These are phyloP conservation scores for Platalea minor DNA, from an alignment of 2,797 vertebrate genomes.

Conservation along the genomic window DNA sequence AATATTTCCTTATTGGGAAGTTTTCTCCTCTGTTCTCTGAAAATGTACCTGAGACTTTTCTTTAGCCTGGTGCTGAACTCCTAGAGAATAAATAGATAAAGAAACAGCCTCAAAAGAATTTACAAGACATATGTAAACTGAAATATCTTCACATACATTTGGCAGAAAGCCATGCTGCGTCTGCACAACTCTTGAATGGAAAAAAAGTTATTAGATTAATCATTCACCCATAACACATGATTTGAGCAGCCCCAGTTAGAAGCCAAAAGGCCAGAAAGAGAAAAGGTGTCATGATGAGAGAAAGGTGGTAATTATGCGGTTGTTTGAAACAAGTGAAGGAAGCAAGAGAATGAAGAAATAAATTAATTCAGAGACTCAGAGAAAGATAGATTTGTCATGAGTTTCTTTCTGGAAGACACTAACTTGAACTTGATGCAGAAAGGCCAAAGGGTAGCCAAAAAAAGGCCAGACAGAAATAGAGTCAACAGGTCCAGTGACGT, in stretches of 20 bases:
- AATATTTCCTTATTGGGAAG: not conserved
- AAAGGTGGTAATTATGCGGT: not conserved
- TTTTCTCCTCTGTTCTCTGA: not conserved
- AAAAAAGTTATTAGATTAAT: not conserved
- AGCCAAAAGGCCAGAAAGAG: not conserved
- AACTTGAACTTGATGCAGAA: not conserved
- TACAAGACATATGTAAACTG: not conserved
- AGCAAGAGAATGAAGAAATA: not conserved
- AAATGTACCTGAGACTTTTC: not conserved
- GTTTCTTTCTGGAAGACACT: not conserved
- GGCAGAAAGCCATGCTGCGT: not conserved
- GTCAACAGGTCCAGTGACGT: not conserved
- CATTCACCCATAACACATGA: not conserved
- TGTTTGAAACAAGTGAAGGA: not conserved
- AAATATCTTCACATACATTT: not conserved
- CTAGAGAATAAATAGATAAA: not conserved
- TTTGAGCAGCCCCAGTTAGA: not conserved
- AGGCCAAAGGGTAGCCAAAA: not conserved
- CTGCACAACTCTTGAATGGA: not conserved
- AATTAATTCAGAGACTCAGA: not conserved
- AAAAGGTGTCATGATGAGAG: not conserved
- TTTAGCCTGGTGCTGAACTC: not conserved
- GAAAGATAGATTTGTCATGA: not conserved
- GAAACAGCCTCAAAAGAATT: not conserved
- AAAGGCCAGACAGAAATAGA: not conserved